Evolutionary conservation across 2,797 vertebrate genomes (phyloP), one percentile per base, ranked within the genome.

Genomic region (Helostoma temminkii): DNA sequence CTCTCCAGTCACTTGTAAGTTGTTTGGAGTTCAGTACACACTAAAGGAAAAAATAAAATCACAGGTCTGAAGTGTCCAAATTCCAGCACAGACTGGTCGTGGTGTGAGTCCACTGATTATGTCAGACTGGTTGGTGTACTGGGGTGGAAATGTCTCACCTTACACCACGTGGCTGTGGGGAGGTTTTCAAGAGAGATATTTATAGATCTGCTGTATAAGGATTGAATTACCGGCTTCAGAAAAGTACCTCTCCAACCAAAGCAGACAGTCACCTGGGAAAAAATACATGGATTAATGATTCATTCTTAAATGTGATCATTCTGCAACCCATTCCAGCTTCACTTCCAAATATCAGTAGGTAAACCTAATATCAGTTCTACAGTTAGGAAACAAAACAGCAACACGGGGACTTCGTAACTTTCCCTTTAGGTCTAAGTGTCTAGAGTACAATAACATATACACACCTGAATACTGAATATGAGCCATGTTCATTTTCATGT

Each of bases 91-190:
- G 66, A 66, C 75, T 46, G 66, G 72, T 89, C 71, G 37, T n/a
- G 62, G 76, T 83, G 69, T 67, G 69, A 71, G 80, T 83, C 61
- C 83, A 59, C 80, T 32, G 78, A 64, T 81, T 66, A 61, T 66
- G 75, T 79, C 76, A 72, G 76, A 88, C 81, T 89, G 84, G 82
- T 78, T 22, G 42, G 52, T 66, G 63, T 54, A 64, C 65, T 4
- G 37, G 75, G 42, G 64, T 84, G 83, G 74, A 52, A 72, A 61
- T 55, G 81, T 90, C 91, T 95, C 93, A 90, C 91, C 91, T 95
- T 94, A 93, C 93, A 93, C 79, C 94, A 94, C 83, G 94, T 94
- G 94, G 83, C 78, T 70, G 75, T 80, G 76, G 71, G 81, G 55
- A 69, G 71, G 52, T 74, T 84, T 74, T 81, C 75, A 80, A 76